A percentile compares a stretch with the other conserved stretches of the same genome.
Evolutionary conservation across 2,113 vertebrate genomes (phyloP).

Genomic region (Peucedramus taeniatus): DNA sequence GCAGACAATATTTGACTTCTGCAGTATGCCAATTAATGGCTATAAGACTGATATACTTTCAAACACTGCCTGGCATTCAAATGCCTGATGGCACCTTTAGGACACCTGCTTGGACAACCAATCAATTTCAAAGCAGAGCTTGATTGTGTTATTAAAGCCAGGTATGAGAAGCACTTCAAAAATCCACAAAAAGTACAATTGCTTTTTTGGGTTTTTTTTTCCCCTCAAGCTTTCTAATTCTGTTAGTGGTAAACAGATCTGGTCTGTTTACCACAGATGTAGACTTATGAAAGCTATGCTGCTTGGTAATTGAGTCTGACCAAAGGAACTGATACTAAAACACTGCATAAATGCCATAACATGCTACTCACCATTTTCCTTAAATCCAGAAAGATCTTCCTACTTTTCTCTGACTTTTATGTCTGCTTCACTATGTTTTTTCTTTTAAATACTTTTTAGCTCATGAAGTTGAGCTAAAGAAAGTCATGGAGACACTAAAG

Average conservation of each 20-base stretch:
- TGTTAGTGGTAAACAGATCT: conserved; percentile 46
- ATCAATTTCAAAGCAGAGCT: conserved; percentile 42
- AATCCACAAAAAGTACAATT: too few species aligned
- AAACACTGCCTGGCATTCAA: conserved; percentile 32
- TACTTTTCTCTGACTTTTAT: background rate
- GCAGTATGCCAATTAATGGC: conserved; percentile 55
- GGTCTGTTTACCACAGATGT: conserved; percentile 59
- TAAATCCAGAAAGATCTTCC: background rate
- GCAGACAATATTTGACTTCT: background rate
- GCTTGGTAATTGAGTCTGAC: conserved; percentile 6
- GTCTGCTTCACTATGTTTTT: background rate
- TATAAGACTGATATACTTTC: conserved; percentile 47
- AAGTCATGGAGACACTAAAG: too few species aligned
- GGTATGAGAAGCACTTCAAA: too few species aligned
- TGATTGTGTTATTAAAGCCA: conserved; percentile 53
- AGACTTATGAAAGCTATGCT: conserved; percentile 39
- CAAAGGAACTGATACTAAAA: conserved; percentile 22
- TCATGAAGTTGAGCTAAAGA: background rate
- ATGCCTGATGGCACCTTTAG: conserved; percentile 38
- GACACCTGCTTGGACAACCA: conserved; percentile 38
- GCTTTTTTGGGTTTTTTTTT: background rate
- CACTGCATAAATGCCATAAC: background rate
- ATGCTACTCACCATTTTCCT: background rate
- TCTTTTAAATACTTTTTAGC: background rate
- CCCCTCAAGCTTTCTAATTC: conserved; percentile 51